These are phyloP conservation scores for Varanus salvator DNA, from an alignment of 2,113 vertebrate species.

Conservation along the genomic window DNA sequence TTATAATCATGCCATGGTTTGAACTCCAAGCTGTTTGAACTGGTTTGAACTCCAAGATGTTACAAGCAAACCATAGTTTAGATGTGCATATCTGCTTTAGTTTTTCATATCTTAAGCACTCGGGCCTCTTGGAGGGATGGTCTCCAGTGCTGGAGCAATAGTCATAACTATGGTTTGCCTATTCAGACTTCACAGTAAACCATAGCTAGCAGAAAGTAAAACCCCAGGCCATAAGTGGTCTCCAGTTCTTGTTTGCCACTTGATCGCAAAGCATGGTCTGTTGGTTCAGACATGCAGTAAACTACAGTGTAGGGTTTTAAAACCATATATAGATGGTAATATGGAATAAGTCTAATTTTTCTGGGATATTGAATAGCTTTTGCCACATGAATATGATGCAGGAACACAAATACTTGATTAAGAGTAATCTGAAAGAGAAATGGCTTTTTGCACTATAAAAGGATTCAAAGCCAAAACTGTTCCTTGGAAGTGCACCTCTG, in stretches of 20 bases:
- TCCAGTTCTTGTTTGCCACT: not conserved
- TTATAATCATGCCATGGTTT: not conserved
- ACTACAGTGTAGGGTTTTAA: not conserved
- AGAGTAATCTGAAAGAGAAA: not conserved
- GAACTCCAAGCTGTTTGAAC: not conserved
- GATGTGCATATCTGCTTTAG: not conserved
- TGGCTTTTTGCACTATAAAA: not conserved
- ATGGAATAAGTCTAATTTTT: not conserved
- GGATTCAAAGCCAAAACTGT: not conserved
- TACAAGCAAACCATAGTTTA: not conserved
- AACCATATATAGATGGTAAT: not conserved
- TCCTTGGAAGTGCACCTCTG: not conserved
- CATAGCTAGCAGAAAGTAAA: not conserved
- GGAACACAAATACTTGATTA: not conserved
- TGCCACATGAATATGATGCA: not conserved
- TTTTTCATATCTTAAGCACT: not conserved
- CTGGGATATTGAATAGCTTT: not conserved
- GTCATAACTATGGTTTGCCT: not conserved
- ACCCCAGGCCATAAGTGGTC: not conserved
- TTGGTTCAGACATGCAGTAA: not conserved
- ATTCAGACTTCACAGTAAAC: not conserved
- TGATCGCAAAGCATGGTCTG: not conserved
- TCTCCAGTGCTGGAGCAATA: not conserved
- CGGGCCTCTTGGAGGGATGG: not conserved
- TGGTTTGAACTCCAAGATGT: not conserved